Percentiles rank a stretch among this genome's conserved stretches.
phyloP scores from a whole-genome alignment of 2,797 vertebrate genomes.

The Cyprinella venusta region DNA sequence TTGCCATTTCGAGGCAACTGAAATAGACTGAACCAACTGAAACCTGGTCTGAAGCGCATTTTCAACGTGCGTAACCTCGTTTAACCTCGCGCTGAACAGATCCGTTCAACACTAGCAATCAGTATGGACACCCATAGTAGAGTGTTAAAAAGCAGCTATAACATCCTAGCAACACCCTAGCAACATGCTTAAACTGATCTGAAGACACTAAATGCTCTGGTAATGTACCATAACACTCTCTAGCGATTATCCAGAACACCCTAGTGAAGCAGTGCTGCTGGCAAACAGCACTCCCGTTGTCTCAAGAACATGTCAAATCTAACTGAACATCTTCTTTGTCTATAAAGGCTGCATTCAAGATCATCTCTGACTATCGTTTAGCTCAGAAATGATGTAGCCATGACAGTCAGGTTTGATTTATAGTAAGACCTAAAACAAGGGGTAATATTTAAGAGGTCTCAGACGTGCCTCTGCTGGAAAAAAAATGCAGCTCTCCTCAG shows the following conservation, averaged over 20 bases:
- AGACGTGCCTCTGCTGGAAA: slow-evolving; percentile 9
- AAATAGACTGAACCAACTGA: too few relatives aligned
- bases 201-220: neutral
- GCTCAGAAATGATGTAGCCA: neutral
- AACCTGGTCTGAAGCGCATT: too few relatives aligned
- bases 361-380: neutral
- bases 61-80: too few relatives aligned
- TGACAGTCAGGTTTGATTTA: slow-evolving; percentile 31
- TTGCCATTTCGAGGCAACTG: too few relatives aligned
- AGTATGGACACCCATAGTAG: neutral
- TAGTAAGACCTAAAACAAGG: neutral
- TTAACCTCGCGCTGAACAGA: too few relatives aligned
- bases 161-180: neutral
- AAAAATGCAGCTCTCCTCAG: neutral
- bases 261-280: neutral
- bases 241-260: neutral
- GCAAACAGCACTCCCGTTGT: neutral
- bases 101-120: neutral
- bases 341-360: neutral
- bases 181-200: neutral
- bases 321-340: neutral
- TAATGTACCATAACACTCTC: neutral
- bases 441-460: neutral
- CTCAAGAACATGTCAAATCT: neutral
- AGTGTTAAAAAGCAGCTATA: neutral